Conservation (phyloP, 2,113 vertebrate genomes). For the Lipophrys pholis region DNA sequence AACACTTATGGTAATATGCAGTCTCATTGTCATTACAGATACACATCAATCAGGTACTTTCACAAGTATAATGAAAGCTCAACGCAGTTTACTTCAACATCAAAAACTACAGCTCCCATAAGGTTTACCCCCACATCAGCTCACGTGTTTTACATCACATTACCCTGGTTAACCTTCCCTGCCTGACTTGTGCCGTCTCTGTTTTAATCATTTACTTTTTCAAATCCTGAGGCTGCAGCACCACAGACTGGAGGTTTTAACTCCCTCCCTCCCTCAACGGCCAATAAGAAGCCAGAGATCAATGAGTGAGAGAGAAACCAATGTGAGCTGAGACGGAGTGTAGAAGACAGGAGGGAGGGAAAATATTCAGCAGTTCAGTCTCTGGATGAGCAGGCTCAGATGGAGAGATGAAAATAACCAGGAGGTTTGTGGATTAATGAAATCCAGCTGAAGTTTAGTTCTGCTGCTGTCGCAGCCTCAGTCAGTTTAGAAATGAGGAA, state of each 20-base stretch:
- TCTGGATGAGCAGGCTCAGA: constrained; percentile 90
- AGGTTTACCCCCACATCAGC: neutral
- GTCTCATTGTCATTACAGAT: too few species aligned
- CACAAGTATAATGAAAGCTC: too few species aligned
- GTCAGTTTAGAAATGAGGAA: too few species aligned
- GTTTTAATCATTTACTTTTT: constrained; percentile 28
- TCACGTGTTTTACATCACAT: neutral
- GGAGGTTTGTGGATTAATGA: constrained; percentile 11
- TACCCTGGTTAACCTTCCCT: too few species aligned
- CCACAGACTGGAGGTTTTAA: constrained; percentile 24
- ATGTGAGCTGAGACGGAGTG: constrained; percentile 17
- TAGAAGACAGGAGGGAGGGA: constrained; percentile 38
- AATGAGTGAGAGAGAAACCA: neutral
- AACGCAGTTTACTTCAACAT: too few species aligned
- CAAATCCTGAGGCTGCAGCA: constrained; percentile 39
- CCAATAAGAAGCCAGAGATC: constrained; percentile 4
- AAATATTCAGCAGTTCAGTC: constrained; percentile 58
- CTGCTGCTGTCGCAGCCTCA: neutral
- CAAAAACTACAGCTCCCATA: constrained; percentile 12
- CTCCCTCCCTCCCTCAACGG: constrained; percentile 11
- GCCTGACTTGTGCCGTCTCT: neutral
- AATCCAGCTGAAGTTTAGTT: constrained; percentile 2
- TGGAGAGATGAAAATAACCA: constrained; percentile 74
- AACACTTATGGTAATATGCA: too few species aligned
- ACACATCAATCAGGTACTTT: too few species aligned